phyloP scores from a whole-genome alignment of 2,113 vertebrate species.

The Vulpes vulpes region DNA sequence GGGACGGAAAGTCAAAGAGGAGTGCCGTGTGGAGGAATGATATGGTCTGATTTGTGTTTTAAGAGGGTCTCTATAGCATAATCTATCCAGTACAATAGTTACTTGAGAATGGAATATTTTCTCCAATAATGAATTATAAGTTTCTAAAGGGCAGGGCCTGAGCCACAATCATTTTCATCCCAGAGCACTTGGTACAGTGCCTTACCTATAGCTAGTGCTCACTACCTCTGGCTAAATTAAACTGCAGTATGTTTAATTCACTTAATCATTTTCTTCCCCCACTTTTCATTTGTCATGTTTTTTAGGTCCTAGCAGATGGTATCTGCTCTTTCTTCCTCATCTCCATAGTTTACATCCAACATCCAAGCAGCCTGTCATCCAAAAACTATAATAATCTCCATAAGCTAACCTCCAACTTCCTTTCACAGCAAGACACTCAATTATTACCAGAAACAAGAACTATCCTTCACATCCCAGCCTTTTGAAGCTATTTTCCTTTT shows the following conservation, averaged over 20 bases:
- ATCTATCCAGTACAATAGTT: not conserved
- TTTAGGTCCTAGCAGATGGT: not conserved
- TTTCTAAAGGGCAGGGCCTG: not conserved
- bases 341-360: not conserved
- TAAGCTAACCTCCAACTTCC: not conserved
- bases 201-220: not conserved
- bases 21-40: not conserved
- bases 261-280: not conserved
- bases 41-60: conserved; percentile 5
- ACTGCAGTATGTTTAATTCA: not conserved
- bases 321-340: conserved; percentile 7
- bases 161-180: not conserved
- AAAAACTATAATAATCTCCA: not conserved
- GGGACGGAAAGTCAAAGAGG: not conserved
- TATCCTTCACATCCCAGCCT: not conserved
- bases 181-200: not conserved
- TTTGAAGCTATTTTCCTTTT: conserved; percentile 28
- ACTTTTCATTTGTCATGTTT: conserved; percentile 4
- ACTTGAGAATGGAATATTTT: conserved; percentile 7
- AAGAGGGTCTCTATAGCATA: not conserved
- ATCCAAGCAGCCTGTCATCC: not conserved
- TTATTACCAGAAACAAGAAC: conserved; percentile 6
- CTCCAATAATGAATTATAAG: not conserved
- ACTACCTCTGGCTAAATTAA: conserved; percentile 35
- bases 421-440: not conserved